phyloP scores from a whole-genome alignment of 64 coral and sea anemone species.

The Actinia tenebrosa region DNA sequence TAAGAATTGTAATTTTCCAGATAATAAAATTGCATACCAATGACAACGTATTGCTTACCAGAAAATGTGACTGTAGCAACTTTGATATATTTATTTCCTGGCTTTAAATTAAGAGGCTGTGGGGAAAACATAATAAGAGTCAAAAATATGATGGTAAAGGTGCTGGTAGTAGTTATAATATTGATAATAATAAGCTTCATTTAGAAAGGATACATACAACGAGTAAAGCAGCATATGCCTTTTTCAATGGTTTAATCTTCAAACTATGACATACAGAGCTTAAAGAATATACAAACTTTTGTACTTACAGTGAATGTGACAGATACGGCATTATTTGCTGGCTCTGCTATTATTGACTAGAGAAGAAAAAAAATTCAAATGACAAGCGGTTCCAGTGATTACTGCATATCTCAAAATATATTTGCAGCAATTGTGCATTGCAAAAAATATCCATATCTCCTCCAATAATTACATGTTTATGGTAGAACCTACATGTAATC shows the following conservation, averaged over 20 bases:
- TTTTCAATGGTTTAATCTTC: too few species aligned
- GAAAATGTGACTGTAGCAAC: constrained; percentile 77
- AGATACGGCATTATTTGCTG: constrained; percentile 69
- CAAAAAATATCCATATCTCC: too few species aligned
- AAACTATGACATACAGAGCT: background rate
- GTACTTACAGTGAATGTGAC: constrained; percentile 74
- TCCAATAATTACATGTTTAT: too few species aligned
- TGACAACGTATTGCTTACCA: constrained; percentile 34
- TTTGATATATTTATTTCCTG: constrained; percentile 75
- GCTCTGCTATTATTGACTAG: constrained; percentile 67
- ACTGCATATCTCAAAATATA: background rate
- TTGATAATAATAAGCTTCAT: too few species aligned
- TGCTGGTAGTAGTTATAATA: too few species aligned
- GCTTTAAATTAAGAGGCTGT: constrained; percentile 84
- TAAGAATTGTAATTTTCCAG: background rate
- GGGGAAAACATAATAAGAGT: constrained; percentile 23
- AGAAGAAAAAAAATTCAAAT: background rate
- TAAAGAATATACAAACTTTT: background rate
- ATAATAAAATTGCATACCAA: background rate
- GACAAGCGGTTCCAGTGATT: too few species aligned
- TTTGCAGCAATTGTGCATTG: too few species aligned
- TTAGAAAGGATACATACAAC: too few species aligned
- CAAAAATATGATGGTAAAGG: too few species aligned
- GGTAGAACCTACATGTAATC: too few species aligned
- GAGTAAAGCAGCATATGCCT: too few species aligned